Conservation (phyloP, 1,140 invertebrate genomes). For the Caligus rogercresseyi region DNA sequence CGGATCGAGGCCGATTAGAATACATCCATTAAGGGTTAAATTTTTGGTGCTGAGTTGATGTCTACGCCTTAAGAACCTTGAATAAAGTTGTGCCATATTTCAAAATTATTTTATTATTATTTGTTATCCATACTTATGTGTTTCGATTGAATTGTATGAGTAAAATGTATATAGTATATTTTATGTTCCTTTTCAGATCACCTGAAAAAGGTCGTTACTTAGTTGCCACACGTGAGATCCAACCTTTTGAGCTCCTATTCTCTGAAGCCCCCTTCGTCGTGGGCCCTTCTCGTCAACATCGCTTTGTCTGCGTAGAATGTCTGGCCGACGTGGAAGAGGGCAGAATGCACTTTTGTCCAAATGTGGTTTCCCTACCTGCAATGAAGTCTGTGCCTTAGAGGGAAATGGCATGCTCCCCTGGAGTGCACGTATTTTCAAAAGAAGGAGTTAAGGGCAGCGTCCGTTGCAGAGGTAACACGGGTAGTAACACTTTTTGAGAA, state of each 20-base stretch:
- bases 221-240: neutral
- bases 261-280: constrained; percentile 10
- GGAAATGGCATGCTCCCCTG: neutral
- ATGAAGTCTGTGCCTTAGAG: neutral
- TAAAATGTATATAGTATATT: too few relatives aligned
- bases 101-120: too few relatives aligned
- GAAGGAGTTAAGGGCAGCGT: neutral
- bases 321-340: neutral
- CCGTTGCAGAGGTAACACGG: neutral
- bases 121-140: too few relatives aligned
- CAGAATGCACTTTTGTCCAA: neutral
- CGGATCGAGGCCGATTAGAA: too few relatives aligned
- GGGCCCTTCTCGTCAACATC: constrained; percentile 30
- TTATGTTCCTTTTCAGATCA: neutral
- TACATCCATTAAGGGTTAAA: too few relatives aligned
- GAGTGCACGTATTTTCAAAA: neutral
- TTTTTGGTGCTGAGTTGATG: too few relatives aligned
- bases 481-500: too few relatives aligned
- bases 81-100: too few relatives aligned
- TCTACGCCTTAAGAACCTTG: too few relatives aligned
- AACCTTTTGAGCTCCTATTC: constrained; percentile 17
- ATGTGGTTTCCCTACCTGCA: neutral
- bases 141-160: too few relatives aligned
- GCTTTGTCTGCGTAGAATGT: neutral
- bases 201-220: neutral